These are phyloP conservation scores for Thymelicus lineola DNA, from an alignment of 2,888 invertebrate genomes.

Conservation along the genomic window DNA sequence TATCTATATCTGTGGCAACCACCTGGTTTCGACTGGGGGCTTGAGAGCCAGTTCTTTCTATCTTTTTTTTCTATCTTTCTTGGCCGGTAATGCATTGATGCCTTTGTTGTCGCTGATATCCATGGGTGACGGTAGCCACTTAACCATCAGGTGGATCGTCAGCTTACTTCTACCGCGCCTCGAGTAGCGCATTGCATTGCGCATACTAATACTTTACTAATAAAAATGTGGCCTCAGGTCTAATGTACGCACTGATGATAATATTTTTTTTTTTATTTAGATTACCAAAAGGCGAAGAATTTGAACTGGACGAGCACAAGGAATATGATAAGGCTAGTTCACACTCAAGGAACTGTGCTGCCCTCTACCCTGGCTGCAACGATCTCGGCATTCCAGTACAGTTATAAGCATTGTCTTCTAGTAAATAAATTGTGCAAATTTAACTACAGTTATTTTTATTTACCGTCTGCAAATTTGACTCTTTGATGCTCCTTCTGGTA, in stretches of 20 bases:
- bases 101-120: too few relatives aligned
- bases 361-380: constrained; percentile 73
- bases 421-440: constrained; percentile 21
- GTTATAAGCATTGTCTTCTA: constrained; percentile 26
- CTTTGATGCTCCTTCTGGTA: constrained; percentile 8
- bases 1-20: too few relatives aligned
- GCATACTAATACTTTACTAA: too few relatives aligned
- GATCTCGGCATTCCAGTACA: constrained; percentile 37
- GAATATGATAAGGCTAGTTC: constrained; percentile 80
- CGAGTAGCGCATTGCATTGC: too few relatives aligned
- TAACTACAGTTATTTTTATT: constrained; percentile 21
- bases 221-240: too few relatives aligned
- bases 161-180: too few relatives aligned
- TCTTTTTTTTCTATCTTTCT: too few relatives aligned
- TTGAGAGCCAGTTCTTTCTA: too few relatives aligned
- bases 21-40: too few relatives aligned
- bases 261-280: constrained; percentile 54
- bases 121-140: too few relatives aligned
- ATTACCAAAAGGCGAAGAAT: constrained; percentile 72
- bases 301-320: constrained; percentile 66
- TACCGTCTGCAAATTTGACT: constrained; percentile 7
- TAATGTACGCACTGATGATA: not conserved
- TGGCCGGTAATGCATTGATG: too few relatives aligned
- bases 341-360: constrained; percentile 65
- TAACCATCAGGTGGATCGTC: too few relatives aligned